Evolutionary conservation across 2,888 invertebrate genomes (phyloP), one percentile per base, ranked within the genome.

Genomic region (Drepana falcataria): DNA sequence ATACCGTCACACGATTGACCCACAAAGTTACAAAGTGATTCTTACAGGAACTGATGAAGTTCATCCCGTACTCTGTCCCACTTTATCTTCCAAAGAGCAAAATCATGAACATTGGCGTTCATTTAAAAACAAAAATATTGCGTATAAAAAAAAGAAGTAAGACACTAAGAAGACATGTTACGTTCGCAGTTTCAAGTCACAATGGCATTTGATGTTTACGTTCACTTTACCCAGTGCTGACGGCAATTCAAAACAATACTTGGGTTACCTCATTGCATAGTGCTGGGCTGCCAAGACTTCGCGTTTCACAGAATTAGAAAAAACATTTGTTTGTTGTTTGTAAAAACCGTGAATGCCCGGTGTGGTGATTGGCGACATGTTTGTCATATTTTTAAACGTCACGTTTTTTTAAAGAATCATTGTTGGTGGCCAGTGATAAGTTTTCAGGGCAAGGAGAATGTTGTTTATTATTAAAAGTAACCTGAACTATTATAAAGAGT

Each of bases 1-100:
- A 21, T 21, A 21, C 1, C 21, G 21, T 21, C 21, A 21, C 21
- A 21, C 21, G 21, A 1, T 21, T 21, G 21, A 21, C 21, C 21
- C 21, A 21, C 21, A 21, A 21, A 21, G 21, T 21, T 21, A 21
- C 21, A 21, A 21, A 37, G 5, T 37, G 56, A 47, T 37, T 59
- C 83, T 86, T 77, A 87, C 87, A 76, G 69, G 55, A 70, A 71
- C 47, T 54, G 61, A 1, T 68, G 73, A 34, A 89, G 68, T 55
- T 90, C 89, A 52, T 80, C 73, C 2, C 75, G 70, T 7, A 90
- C 89, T 64, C 62, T 77, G 58, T 81, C 79, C 88, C 89, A 90
- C 71, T 70, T 82, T 48, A 70, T 69, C 69, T 79, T 85, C 89
- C 89, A 90, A 57, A 68, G 52, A 2, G 76, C 74, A 53, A 83